Percentiles rank a stretch among this genome's conserved stretches.
Evolutionary conservation across 2,888 invertebrate genomes (phyloP).

Genomic region (Zelleria hepariella): DNA sequence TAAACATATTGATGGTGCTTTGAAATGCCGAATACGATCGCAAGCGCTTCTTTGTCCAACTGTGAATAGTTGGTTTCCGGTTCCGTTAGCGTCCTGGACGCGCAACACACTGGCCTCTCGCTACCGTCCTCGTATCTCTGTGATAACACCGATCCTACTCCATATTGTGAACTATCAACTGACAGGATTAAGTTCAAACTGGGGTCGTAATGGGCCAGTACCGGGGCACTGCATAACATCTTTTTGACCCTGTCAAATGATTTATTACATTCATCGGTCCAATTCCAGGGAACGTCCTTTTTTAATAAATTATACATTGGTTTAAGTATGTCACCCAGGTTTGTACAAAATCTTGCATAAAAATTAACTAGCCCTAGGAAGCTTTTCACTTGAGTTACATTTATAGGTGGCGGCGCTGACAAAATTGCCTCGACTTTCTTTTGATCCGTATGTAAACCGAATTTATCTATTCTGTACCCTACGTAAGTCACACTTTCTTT

Average conservation of each 20-base stretch:
- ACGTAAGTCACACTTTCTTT: conserved; percentile 15
- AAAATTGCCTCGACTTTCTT: conserved; percentile 12
- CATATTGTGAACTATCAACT: too few relatives aligned
- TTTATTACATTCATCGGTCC: background rate
- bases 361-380: conserved; percentile 17
- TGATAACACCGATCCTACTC: too few relatives aligned
- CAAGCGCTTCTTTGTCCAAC: conserved; percentile 15
- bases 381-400: conserved; percentile 13
- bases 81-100: background rate
- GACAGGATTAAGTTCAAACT: background rate
- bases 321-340: conserved; percentile 6
- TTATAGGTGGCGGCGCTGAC: conserved; percentile 1
- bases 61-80: background rate
- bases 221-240: background rate
- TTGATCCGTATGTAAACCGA: conserved; percentile 16
- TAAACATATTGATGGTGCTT: conserved; percentile 11
- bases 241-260: background rate
- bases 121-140: conserved; percentile 8
- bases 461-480: conserved; percentile 16
- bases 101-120: background rate
- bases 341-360: conserved; percentile 12
- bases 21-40: conserved; percentile 16
- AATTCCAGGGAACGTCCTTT: conserved; percentile 8
- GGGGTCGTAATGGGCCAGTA: background rate
- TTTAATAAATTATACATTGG: background rate